Evolutionary conservation across 2,113 vertebrate genomes (phyloP), one percentile per base, ranked within the genome.

Genomic region (Hydrolagus affinis): DNA sequence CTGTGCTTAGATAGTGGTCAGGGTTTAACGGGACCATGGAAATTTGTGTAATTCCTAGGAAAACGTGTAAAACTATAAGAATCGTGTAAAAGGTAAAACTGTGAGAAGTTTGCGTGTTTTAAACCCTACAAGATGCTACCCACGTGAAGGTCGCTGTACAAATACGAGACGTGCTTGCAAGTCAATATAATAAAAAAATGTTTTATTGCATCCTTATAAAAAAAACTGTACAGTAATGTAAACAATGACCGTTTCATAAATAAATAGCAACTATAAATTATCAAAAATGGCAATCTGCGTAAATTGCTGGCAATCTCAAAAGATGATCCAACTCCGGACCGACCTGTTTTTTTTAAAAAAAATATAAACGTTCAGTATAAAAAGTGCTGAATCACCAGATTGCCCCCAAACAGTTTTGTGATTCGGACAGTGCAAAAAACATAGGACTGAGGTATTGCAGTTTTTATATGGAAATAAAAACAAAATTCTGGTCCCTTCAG

Each of bases 211-310:
- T 19, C 30, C 62, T 1, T 83, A 83, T 62, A 83, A 83, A 83
- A 83, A n/a, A 30, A 83, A 23, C 21, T 78, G 23, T 15, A 78
- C 76, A 78, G 59, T 57, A 75, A 75, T 44, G 44, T 44, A 75
- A 15, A 77, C 56, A 60, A 78, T 62, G 21, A 28, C 25, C 77
- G 66, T 21, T 21, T 11, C 21, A 28, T 83, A 83, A 83, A 83
- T 83, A 83, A 83, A 83, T 83, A 44, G 44, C 6, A 83, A 83
- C 30, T 66, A 83, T 83, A 83, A 83, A 83, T 83, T 83, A 83
- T 83, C 78, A 83, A 21, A n/a, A 83, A 8, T 64, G 77, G 30
- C 28, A 83, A 66, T 83, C 78, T 30, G 60, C 21, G 66, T 66
- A 64, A 83, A 83, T 17, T 57, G 71, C 32, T 32, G 32, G 19